These are phyloP conservation scores for Nephila pilipes DNA, from an alignment of 1,140 invertebrate species.

Conservation along the genomic window DNA sequence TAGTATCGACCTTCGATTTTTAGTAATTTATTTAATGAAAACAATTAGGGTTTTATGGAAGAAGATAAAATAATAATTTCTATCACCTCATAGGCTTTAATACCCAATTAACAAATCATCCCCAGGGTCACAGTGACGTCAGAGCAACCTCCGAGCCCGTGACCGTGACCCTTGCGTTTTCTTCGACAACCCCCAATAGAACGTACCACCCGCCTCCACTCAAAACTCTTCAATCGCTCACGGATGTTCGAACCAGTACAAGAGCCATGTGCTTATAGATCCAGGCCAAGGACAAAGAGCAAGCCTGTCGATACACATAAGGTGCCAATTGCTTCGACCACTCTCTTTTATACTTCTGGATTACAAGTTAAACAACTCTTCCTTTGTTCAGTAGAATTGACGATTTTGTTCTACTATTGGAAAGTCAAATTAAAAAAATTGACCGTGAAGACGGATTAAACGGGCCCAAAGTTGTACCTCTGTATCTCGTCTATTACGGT, in stretches of 20 bases:
- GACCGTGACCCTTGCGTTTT: conserved; percentile 39
- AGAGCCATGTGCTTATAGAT: conserved; percentile 48
- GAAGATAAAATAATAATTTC: conserved; percentile 27
- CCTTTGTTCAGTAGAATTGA: background rate
- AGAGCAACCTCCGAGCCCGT: conserved; percentile 18
- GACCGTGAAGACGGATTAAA: no score
- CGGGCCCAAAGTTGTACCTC: no score
- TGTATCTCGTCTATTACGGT: background rate
- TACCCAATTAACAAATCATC: conserved; percentile 57
- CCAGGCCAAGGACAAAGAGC: conserved; percentile 46
- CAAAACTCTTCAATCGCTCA: conserved; percentile 21
- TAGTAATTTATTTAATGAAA: conserved; percentile 8
- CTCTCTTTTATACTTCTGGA: background rate
- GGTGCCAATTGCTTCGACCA: conserved; percentile 34
- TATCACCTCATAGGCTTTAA: conserved; percentile 10
- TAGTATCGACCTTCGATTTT: conserved; percentile 4
- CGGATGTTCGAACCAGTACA: background rate
- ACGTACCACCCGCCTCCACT: conserved; percentile 44
- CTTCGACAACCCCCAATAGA: conserved; percentile 7
- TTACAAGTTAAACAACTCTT: background rate
- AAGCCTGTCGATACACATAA: conserved; percentile 24
- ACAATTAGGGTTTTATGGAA: conserved; percentile 29
- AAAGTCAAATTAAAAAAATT: background rate
- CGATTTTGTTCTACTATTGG: background rate
- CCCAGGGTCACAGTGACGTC: conserved; percentile 42